Evolutionary conservation across 2,113 vertebrate genomes (phyloP), one percentile per base, ranked within the genome.

Genomic region (Chionomys nivalis): DNA sequence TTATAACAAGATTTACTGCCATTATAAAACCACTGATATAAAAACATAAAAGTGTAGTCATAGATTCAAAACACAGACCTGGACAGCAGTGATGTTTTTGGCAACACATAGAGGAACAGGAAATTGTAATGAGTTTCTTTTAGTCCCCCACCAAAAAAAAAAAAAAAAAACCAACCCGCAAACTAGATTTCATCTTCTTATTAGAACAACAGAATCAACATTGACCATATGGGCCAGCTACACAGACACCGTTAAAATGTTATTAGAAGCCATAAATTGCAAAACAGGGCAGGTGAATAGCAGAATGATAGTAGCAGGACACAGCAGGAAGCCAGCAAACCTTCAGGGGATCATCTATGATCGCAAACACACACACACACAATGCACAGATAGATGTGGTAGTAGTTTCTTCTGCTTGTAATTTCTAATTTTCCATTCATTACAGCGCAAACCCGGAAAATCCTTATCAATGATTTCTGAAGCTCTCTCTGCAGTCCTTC

Each of bases 111-210:
- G 73, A 92, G 33, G 68, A 96, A 95, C 49, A 93, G 94, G 86
- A 97, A 97, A 94, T n/a, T 94, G 28, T 93, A 92, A 96, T 90
- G 72, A 93, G 79, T 93, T 96, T 96, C 79, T 97, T 97, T 96
- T 87, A 96, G 79, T 31, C 66, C 26, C 58, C 16, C 24, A 44
- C 58, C 61, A 61, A 70, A 1, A 55, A 52, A 52, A 52, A 75
- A 96, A 93, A 93, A 16, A 55, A 52, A 52, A 52, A 75, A 96
- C 92, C 92, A 16, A 63, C 19, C 89, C 92, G 93, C 83, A 94
- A 96, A 93, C 70, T 95, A 28, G 92, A 94, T 94, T 96, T 95
- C 72, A 95, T 83, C 90, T 72, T 86, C 49, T 73, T 97, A 93
- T 36, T 96, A 21, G 76, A 96, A 93, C 39, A 95, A 94, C 79